Evolutionary conservation across 2,113 vertebrate species (phyloP), one percentile per base, ranked within the genome.

Genomic region (Neoarius graeffei): DNA sequence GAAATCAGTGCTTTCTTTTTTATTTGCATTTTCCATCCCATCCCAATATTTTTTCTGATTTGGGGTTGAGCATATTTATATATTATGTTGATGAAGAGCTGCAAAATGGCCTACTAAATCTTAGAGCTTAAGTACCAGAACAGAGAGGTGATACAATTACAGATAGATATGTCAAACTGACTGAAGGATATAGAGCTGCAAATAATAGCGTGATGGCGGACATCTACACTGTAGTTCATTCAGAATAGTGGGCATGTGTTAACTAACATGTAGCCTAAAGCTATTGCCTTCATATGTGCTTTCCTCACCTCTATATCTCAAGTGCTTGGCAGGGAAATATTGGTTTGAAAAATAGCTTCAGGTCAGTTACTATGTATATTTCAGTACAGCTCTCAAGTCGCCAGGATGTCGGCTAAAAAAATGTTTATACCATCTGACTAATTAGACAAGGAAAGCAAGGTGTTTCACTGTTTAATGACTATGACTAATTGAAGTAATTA

Each of bases 341-440:
- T n/a, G 14, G 15, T 14, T 80, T 93, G 92, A 89, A 93, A 92
- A 92, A 91, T 85, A 85, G 59, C 91, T 87, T 85, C 86, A 30
- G 59, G 85, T 62, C 42, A 79, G 42, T 79, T 66, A 66, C 74
- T 86, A 54, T 86, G 59, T 66, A 52, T 59, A 77, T 77, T 73
- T 60, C 42, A 88, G 89, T 91, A 60, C 89, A 93, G 89, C 89
- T 91, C 91, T 92, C 93, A 94, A 94, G 92, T 89, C 91, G 91
- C 90, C 87, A 90, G 81, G 90, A 90, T 93, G 89, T 91, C n/a
- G 52, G 77, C 25, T 80, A 87, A 83, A 88, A 88, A 92, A 93
- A 92, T 94, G 91, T 94, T 94, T 92, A 93, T 92, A 92, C 93
- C 93, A 91, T 91, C 92, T 94, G 90, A 94, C 89, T 89, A 90